phyloP scores from a whole-genome alignment of 1,140 invertebrate species.

The Papilio xuthus region DNA sequence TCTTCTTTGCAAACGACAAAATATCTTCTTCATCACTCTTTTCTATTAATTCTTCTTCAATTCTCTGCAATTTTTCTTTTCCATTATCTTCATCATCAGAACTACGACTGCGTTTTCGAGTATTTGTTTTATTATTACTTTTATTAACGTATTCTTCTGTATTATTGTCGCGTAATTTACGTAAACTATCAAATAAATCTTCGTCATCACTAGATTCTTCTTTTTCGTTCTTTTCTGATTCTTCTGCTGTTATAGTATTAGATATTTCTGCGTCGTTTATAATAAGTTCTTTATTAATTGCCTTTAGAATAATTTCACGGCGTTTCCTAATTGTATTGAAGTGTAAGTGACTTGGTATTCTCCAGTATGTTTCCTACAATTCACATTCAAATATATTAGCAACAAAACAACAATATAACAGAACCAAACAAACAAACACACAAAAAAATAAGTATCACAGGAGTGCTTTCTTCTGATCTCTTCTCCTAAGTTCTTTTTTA shows the following conservation, averaged over 20 bases:
- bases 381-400: neutral
- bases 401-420: neutral
- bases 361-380: slow-evolving; percentile 83
- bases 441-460: too few species aligned
- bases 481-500: neutral
- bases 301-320: slow-evolving; percentile 72
- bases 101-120: slow-evolving; percentile 62
- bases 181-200: slow-evolving; percentile 68
- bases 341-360: slow-evolving; percentile 82
- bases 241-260: slow-evolving; percentile 15
- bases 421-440: too few species aligned
- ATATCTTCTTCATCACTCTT: slow-evolving; percentile 67
- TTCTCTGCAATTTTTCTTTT: slow-evolving; percentile 64
- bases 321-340: slow-evolving; percentile 70
- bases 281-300: slow-evolving; percentile 68
- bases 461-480: too few species aligned
- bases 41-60: slow-evolving; percentile 50
- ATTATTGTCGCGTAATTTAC: slow-evolving; percentile 61
- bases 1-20: slow-evolving; percentile 70
- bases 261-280: slow-evolving; percentile 46
- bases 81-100: slow-evolving; percentile 54
- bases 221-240: slow-evolving; percentile 32
- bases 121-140: slow-evolving; percentile 40
- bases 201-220: slow-evolving; percentile 70
- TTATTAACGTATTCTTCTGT: slow-evolving; percentile 37